Base-by-base conservation (phyloP, 2,113 vertebrate species). In the Anguilla rostrata region DNA sequence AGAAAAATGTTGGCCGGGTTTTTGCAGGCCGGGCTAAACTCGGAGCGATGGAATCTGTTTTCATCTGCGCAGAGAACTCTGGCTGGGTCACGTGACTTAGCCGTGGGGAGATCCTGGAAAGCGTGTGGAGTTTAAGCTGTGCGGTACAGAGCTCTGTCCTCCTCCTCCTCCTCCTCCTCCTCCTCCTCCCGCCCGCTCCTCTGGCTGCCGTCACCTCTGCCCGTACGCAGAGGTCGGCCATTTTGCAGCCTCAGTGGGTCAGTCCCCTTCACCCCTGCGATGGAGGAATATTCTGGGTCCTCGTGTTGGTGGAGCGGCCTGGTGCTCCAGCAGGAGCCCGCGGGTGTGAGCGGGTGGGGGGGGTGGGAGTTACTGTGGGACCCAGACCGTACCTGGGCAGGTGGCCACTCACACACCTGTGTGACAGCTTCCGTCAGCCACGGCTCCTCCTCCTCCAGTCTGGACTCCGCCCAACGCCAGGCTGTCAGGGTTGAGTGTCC, bases 1-100 rank as follows among this genome's bases (percentile, higher is more conserved):
- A 82, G 53, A 26, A 22, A 89, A 82, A 71, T 39, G n/a, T 41
- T 84, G 88, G 87, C 75, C 63, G 2, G 15, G 34, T 34, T 90
- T 90, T 89, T 87, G 87, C 49, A 82, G 78, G 53, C 79, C 46
- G 53, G 12, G 66, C 84, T 63, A 90, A 85, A 63, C 18, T 75
- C 22, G 49, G 43, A 39, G 63, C 41, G 81, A 78, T 82, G 79
- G 90, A 84, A 82, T 86, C 75, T 84, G 11, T 81, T 39, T 60
- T 39, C 41, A 87, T 88, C 78, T 83, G 83, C 40, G 78, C 56
- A 9, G 9, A 41, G 29, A 22, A 84, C 87, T 75, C 71, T 34
- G 71, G 11, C 26, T 4, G 71, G 34, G n/a, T 75, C 71, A 75
- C n/a, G 16, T n/a, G 26, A 34, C n/a, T 75, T 75, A 9, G n/a